Percentiles rank a stretch among this genome's conserved stretches.
Conservation (phyloP, 2,888 invertebrate genomes). For the Oxyteleia sp. region DNA sequence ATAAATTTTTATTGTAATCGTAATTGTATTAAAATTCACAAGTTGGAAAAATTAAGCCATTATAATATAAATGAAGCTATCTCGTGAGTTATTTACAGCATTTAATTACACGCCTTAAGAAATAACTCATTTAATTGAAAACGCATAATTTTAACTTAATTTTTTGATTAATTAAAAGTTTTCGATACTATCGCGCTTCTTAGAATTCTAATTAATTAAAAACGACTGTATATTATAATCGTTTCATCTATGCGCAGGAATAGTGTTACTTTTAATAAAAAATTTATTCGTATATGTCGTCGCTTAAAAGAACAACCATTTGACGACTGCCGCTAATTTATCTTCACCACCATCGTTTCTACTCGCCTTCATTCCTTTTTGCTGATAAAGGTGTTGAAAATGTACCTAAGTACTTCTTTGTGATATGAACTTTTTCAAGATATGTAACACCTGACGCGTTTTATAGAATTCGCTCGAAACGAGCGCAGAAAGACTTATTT, state of each 20-base stretch:
- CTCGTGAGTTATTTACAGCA: conserved; percentile 41
- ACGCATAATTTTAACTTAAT: conserved; percentile 8
- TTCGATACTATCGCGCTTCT: not conserved
- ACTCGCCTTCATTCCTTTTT: not conserved
- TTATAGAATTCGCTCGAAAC: not conserved
- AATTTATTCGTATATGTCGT: too few species aligned
- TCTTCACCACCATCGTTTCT: not conserved
- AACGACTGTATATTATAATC: not conserved
- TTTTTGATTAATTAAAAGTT: conserved; percentile 33
- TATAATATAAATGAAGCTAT: conserved; percentile 55
- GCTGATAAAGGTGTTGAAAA: conserved; percentile 15
- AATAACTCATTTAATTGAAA: conserved; percentile 33
- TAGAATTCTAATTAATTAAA: conserved; percentile 3
- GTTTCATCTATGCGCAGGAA: too few species aligned
- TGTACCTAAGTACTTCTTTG: conserved; percentile 6
- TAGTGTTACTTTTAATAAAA: too few species aligned
- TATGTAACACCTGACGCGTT: not conserved
- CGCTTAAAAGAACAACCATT: not conserved
- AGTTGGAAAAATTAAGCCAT: conserved; percentile 54
- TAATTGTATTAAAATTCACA: conserved; percentile 36
- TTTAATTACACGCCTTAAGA: conserved; percentile 37
- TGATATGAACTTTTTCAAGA: not conserved
- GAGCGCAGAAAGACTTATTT: not conserved
- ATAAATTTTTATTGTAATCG: conserved; percentile 54
- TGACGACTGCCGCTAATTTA: not conserved